A percentile compares a stretch with the other conserved stretches of the same genome.
phyloP scores from a whole-genome alignment of 2,797 vertebrate genomes.

The Chromis chromis region DNA sequence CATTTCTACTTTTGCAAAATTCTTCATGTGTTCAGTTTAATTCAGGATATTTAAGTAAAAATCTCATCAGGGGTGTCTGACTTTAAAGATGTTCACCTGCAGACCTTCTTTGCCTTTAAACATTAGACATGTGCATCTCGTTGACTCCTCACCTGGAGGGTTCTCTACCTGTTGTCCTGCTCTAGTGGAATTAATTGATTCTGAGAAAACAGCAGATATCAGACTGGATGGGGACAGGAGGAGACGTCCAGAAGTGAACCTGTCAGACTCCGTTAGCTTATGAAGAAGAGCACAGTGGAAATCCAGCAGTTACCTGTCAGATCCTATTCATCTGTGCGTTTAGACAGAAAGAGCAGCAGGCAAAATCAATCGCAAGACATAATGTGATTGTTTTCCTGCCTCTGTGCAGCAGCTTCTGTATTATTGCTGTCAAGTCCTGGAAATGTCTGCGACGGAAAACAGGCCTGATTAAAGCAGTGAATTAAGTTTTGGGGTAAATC shows the following conservation, averaged over 20 bases:
- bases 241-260: slow-evolving; percentile 21
- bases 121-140: neutral
- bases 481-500: too few relatives aligned
- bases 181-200: slow-evolving; percentile 43
- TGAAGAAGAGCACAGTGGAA: slow-evolving; percentile 19
- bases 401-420: neutral
- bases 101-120: neutral
- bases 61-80: too few relatives aligned
- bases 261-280: slow-evolving; percentile 26
- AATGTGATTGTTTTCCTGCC: slow-evolving; percentile 15
- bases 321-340: slow-evolving; percentile 26
- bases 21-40: too few relatives aligned
- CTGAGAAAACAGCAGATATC: slow-evolving; percentile 10
- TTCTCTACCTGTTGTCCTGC: slow-evolving; percentile 2
- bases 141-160: neutral
- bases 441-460: neutral
- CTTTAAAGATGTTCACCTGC: too few relatives aligned
- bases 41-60: too few relatives aligned
- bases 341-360: slow-evolving; percentile 10
- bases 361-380: neutral
- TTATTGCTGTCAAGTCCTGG: neutral
- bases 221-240: neutral
- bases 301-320: slow-evolving; percentile 42
- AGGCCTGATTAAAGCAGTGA: neutral
- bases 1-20: too few relatives aligned